Evolutionary conservation across 2,888 invertebrate genomes (phyloP).

Genomic region (Eurytoma adleriae): DNA sequence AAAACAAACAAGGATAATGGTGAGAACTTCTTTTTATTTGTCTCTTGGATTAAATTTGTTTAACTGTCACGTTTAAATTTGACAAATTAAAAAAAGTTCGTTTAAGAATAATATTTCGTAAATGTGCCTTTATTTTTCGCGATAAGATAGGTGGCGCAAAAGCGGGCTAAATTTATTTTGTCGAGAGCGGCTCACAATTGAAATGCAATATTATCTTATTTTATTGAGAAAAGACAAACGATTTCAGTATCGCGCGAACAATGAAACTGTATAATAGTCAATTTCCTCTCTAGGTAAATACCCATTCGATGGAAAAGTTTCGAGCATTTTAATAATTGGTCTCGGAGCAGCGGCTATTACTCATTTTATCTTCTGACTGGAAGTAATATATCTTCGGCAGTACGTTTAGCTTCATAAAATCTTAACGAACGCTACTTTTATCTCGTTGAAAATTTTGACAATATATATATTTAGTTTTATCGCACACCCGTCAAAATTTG

Average conservation of each 20-base stretch:
- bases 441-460: too few relatives aligned
- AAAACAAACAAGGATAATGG: too few relatives aligned
- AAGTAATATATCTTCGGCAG: too few relatives aligned
- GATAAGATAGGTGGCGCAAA: background rate
- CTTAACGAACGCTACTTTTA: too few relatives aligned
- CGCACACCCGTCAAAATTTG: too few relatives aligned
- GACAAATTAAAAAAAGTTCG: too few relatives aligned
- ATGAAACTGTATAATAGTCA: background rate
- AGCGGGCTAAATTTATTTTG: background rate
- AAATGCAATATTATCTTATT: conserved; percentile 9
- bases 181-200: background rate
- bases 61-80: background rate
- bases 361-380: too few relatives aligned
- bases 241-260: background rate
- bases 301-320: background rate
- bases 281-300: background rate
- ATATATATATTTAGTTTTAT: too few relatives aligned
- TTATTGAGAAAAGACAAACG: conserved; percentile 6
- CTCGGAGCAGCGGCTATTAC: too few relatives aligned
- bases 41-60: background rate
- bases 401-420: too few relatives aligned
- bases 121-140: background rate
- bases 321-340: background rate
- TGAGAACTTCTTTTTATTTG: background rate
- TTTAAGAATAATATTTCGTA: background rate